A percentile compares a stretch with the other conserved stretches of the same genome.
phyloP scores from a whole-genome alignment of 2,797 vertebrate genomes.

The Microctenopoma steveboyesi region DNA sequence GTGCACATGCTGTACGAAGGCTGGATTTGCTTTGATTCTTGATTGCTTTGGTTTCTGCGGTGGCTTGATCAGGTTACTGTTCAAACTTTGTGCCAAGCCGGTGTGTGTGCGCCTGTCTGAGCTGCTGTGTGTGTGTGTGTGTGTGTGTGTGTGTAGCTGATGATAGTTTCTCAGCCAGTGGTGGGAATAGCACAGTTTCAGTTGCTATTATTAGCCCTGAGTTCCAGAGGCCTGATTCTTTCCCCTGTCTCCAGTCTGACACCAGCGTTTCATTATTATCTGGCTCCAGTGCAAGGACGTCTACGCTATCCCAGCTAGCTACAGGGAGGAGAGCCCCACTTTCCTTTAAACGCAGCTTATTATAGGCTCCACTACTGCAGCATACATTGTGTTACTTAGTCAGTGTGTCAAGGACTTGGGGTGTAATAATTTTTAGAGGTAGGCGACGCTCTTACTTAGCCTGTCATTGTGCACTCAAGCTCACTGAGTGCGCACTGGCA shows the following conservation, averaged over 20 bases:
- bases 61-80: slow-evolving; percentile 76
- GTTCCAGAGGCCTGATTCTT: slow-evolving; percentile 67
- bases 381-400: slow-evolving; percentile 58
- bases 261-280: slow-evolving; percentile 76
- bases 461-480: slow-evolving; percentile 31
- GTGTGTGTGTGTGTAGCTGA: slow-evolving; percentile 43
- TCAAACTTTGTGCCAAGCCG: slow-evolving; percentile 64
- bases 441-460: slow-evolving; percentile 58
- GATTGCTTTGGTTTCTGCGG: slow-evolving; percentile 79
- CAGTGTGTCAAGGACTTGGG: slow-evolving; percentile 64
- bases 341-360: slow-evolving; percentile 67
- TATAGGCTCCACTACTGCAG: slow-evolving; percentile 61
- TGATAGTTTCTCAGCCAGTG: slow-evolving; percentile 66
- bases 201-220: slow-evolving; percentile 77
- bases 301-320: slow-evolving; percentile 52
- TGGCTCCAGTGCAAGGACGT: slow-evolving; percentile 55
- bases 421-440: slow-evolving; percentile 55
- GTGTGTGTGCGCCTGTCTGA: slow-evolving; percentile 37
- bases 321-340: slow-evolving; percentile 51
- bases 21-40: slow-evolving; percentile 77
- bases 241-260: slow-evolving; percentile 67
- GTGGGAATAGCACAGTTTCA: slow-evolving; percentile 74
- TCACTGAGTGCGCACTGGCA: background rate
- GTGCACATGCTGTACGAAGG: slow-evolving; percentile 49
- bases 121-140: slow-evolving; percentile 1